Percentiles rank a stretch among this genome's conserved stretches.
Conservation (phyloP, 2,797 vertebrate species). For the Chromis chromis region DNA sequence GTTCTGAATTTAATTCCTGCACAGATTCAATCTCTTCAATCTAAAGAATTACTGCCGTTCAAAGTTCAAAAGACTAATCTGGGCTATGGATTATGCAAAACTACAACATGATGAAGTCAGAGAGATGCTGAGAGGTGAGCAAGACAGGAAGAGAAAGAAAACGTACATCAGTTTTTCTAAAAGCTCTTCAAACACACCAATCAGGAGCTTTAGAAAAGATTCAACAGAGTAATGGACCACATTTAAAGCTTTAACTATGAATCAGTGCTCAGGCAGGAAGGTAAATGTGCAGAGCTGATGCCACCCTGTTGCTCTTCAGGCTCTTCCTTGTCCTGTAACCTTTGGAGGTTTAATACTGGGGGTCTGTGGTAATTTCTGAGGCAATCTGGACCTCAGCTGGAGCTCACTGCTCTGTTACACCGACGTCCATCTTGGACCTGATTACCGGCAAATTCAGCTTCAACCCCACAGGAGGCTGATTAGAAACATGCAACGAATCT, state of each 20-base stretch:
- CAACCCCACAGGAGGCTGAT: neutral
- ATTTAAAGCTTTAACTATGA: neutral
- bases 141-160: neutral
- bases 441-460: conserved; percentile 1
- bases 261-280: neutral
- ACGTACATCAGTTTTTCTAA: neutral
- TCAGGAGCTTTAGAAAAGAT: conserved; percentile 15
- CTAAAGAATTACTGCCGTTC: neutral
- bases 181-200: conserved; percentile 4
- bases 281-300: neutral
- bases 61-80: conserved; percentile 15
- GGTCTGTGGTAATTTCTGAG: conserved; percentile 7
- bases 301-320: neutral
- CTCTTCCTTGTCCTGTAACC: neutral
- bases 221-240: conserved; percentile 4
- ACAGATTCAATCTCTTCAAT: neutral
- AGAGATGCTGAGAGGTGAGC: neutral
- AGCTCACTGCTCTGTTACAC: neutral
- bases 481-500: neutral
- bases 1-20: neutral
- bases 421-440: neutral
- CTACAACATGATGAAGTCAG: conserved; percentile 9
- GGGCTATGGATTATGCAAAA: conserved; percentile 51
- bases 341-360: neutral
- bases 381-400: conserved; percentile 23